These are phyloP conservation scores for Phenacoccus solenopsis DNA, from an alignment of 1,140 invertebrate species.

Conservation along the genomic window DNA sequence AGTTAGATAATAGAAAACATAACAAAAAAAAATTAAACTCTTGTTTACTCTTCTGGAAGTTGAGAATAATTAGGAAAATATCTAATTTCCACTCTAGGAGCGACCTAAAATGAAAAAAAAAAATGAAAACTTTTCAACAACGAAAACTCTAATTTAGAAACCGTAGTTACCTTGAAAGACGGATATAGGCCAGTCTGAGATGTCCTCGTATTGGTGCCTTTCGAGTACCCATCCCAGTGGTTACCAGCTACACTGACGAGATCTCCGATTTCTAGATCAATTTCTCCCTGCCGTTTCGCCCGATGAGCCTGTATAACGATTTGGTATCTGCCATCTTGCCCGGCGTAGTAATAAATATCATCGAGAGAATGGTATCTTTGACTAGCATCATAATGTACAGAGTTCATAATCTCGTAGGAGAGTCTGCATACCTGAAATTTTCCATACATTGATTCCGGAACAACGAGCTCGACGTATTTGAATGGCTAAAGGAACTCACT, in stretches of 20 bases:
- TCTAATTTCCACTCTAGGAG: not conserved
- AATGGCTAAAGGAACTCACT: constrained; percentile 32
- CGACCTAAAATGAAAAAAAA: not conserved
- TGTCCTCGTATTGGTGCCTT: constrained; percentile 68
- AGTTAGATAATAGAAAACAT: too few relatives aligned
- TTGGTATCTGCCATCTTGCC: constrained; percentile 45
- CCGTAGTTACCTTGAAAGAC: constrained; percentile 50
- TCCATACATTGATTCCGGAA: not conserved
- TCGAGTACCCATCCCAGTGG: constrained; percentile 91
- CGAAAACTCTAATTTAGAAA: too few relatives aligned
- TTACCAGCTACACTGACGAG: constrained; percentile 89
- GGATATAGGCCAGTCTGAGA: constrained; percentile 65
- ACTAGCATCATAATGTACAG: constrained; percentile 68
- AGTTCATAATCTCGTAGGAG: constrained; percentile 94
- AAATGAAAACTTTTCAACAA: too few relatives aligned
- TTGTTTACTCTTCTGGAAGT: too few relatives aligned
- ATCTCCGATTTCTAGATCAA: constrained; percentile 65
- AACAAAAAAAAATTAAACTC: too few relatives aligned
- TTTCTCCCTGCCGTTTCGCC: constrained; percentile 48
- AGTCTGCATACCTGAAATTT: constrained; percentile 84
- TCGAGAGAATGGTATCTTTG: constrained; percentile 76
- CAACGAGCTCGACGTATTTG: not conserved
- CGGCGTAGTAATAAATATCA: constrained; percentile 96
- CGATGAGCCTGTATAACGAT: constrained; percentile 60
- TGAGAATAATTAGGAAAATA: not conserved